phyloP scores from a whole-genome alignment of 2,797 vertebrate species.

The Tauraco hartlaubi region DNA sequence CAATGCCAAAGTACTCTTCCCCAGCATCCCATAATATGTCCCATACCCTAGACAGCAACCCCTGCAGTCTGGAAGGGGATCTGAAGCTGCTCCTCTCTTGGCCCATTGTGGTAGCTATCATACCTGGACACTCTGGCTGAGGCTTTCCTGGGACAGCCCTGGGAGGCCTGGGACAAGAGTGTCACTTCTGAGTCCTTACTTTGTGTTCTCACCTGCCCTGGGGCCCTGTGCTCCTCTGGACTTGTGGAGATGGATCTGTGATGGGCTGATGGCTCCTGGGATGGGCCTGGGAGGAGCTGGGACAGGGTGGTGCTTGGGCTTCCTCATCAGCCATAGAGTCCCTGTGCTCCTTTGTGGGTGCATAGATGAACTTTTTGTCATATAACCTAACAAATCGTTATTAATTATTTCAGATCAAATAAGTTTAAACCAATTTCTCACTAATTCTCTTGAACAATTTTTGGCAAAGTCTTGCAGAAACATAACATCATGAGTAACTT shows the following conservation, averaged over 20 bases:
- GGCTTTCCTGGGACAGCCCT: neutral
- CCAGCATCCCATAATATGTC: neutral
- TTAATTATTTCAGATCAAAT: neutral
- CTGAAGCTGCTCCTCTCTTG: neutral
- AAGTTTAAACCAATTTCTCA: neutral
- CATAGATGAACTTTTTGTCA: neutral
- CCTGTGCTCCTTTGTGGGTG: neutral
- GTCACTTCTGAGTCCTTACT: neutral
- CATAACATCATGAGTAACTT: neutral
- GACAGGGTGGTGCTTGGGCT: neutral
- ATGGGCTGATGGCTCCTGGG: neutral
- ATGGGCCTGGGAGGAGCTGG: neutral
- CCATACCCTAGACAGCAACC: neutral
- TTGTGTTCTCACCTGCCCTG: neutral
- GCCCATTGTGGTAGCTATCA: neutral
- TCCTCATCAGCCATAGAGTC: neutral
- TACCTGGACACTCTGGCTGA: neutral
- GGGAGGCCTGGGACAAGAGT: neutral
- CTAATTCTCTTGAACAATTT: neutral
- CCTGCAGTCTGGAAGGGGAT: neutral
- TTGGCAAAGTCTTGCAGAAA: neutral
- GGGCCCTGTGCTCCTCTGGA: no score
- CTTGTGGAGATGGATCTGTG: fast-evolving
- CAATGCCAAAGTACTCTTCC: neutral
- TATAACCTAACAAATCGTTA: neutral